phyloP scores from a whole-genome alignment of 2,797 vertebrate species.

The Lutjanus argentimaculatus region DNA sequence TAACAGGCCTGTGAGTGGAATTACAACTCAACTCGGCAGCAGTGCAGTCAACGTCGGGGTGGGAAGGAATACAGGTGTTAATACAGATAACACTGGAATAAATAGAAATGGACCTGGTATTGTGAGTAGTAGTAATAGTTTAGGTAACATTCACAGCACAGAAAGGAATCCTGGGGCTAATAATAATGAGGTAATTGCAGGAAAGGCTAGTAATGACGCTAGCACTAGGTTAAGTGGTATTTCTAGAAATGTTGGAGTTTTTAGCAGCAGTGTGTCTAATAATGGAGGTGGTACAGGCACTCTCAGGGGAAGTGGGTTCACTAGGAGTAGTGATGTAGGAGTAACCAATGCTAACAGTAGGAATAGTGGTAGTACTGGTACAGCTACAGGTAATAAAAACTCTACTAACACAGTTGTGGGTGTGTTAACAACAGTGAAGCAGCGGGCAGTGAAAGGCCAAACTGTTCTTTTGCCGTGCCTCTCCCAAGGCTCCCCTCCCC shows the following conservation, averaged over 20 bases:
- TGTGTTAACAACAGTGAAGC: conserved; percentile 72
- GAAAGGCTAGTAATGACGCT: conserved; percentile 36
- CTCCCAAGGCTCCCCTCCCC: conserved; percentile 88
- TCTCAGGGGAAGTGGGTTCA: conserved; percentile 49
- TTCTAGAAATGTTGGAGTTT: conserved; percentile 49
- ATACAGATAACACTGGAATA: conserved; percentile 46
- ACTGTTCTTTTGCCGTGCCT: conserved; percentile 89
- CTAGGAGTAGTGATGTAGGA: conserved; percentile 33
- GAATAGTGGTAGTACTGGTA: conserved; percentile 17
- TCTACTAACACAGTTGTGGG: conserved; percentile 39
- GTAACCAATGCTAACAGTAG: conserved; percentile 26
- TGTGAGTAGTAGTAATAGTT: conserved; percentile 34
- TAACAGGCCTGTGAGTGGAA: conserved; percentile 53
- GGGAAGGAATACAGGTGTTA: conserved; percentile 53
- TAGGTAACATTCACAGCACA: conserved; percentile 42
- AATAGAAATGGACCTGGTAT: conserved; percentile 48
- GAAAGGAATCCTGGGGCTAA: conserved; percentile 44
- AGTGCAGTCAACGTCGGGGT: conserved; percentile 37
- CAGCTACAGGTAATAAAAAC: conserved; percentile 33
- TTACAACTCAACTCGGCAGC: conserved; percentile 53
- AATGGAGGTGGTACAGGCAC: conserved; percentile 37
- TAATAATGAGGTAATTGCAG: conserved; percentile 68
- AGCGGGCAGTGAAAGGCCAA: conserved; percentile 84
- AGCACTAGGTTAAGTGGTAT: conserved; percentile 39
- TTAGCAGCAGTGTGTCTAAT: conserved; percentile 45